Base-by-base conservation (phyloP, 2,113 vertebrate species). In the Meles meles region DNA sequence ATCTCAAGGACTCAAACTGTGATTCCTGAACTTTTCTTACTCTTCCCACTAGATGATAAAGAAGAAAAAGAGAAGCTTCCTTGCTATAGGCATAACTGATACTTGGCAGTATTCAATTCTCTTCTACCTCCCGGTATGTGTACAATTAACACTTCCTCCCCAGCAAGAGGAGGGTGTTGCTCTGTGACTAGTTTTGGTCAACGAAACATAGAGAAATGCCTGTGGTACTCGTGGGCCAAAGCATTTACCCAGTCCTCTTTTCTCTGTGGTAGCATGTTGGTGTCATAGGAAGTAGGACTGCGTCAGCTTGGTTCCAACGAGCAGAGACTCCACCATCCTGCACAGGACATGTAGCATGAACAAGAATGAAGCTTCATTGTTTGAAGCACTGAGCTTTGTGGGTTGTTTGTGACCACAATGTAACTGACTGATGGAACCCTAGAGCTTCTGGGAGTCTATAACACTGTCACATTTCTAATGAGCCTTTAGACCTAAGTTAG, bases 261-360 rank as follows among this genome's bases (percentile, higher is more conserved):
- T 13, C 44, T 34, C 25, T 10, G 10, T 2, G 20, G 44, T 9
- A 14, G 9, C 3, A 29, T 18, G 23, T 6, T 18, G 1, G 2
- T 4, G 3, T 34, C 23, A 2, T 13, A 18, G 65, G 37, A 82
- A 10, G 17, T 3, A n/a, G 29, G 39, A 2, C 13, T 23, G 74
- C 10, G 3, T 42, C 2, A 20, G 10, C 37, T 63, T n/a, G 21
- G 27, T 23, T 11, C 5, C 2, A 1, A 14, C 2, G 44, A 49
- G 20, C 14, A 34, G 59, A 69, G 47, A 21, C 61, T 49, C 49
- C 10, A 74, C 27, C 7, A 23, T 12, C 21, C 61, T 47, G 59
- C 29, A 0, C 1, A 27, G 11, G 12, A 25, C 15, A 8, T 2
- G 61, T 1, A 65, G 8, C 20, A 20, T 8, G 7, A 34, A 2